These are phyloP conservation scores for Neuroscelio doddi DNA, from an alignment of 2,888 invertebrate genomes.

Conservation along the genomic window DNA sequence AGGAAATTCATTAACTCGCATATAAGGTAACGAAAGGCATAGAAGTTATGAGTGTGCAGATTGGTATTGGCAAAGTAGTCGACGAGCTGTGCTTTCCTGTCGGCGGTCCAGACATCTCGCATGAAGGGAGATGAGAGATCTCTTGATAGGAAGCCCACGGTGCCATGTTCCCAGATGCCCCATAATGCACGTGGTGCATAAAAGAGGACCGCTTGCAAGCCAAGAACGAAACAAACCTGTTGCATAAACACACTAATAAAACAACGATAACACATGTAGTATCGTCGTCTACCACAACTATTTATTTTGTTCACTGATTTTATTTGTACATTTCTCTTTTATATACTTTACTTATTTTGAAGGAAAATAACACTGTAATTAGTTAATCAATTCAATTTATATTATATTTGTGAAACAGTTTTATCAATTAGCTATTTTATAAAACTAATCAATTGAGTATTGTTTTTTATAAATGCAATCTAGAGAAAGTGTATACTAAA, in stretches of 20 bases:
- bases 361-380: no score
- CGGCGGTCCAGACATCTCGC: conserved; percentile 75
- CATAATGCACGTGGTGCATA: conserved; percentile 82
- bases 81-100: conserved; percentile 75
- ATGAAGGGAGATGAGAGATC: conserved; percentile 76
- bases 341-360: not conserved
- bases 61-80: conserved; percentile 76
- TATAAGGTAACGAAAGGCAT: conserved; percentile 79
- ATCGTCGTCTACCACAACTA: not conserved
- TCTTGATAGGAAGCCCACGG: conserved; percentile 76
- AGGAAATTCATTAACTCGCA: conserved; percentile 84
- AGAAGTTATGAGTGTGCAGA: conserved; percentile 76
- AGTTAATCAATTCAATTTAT: no score
- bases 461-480: no score
- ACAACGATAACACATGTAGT: not conserved
- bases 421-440: no score
- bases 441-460: no score
- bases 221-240: conserved; percentile 76
- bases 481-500: no score
- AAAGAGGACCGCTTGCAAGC: conserved; percentile 80
- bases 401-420: no score
- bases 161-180: conserved; percentile 82
- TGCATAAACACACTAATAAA: conserved; percentile 25
- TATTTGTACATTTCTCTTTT: not conserved
- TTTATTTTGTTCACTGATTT: not conserved